Conservation (phyloP, 2,797 vertebrate species). For the Danio jaintianensis region DNA sequence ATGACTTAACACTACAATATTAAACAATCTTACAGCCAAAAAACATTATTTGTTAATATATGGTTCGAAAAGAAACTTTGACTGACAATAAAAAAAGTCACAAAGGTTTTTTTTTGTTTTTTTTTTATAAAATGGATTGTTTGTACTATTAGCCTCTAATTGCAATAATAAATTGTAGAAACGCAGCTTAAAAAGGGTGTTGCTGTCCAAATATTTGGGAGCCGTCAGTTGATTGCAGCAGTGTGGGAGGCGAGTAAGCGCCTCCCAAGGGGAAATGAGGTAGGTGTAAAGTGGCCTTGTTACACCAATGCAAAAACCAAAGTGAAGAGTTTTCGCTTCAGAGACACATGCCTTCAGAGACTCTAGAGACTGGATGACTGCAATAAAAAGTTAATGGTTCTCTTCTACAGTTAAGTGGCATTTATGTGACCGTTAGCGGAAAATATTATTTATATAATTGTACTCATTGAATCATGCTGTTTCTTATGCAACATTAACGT, state of each 20-base stretch:
- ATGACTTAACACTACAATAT: background rate
- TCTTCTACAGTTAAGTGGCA: slow-evolving; percentile 34
- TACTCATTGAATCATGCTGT: slow-evolving; percentile 21
- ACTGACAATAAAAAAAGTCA: background rate
- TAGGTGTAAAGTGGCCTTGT: slow-evolving; percentile 24
- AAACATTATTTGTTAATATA: no score
- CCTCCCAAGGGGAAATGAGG: slow-evolving; percentile 21
- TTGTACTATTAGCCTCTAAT: slow-evolving; percentile 13
- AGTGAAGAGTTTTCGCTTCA: slow-evolving; percentile 6
- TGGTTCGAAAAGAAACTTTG: background rate
- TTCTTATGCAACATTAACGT: slow-evolving; percentile 36
- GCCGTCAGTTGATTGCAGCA: slow-evolving; percentile 8
- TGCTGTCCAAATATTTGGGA: slow-evolving; percentile 32
- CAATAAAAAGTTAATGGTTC: slow-evolving; percentile 17
- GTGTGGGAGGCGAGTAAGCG: slow-evolving; percentile 23
- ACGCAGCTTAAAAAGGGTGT: slow-evolving; percentile 5
- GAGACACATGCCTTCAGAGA: slow-evolving; percentile 23
- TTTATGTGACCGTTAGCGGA: slow-evolving; percentile 31
- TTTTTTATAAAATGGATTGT: background rate
- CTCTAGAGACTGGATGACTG: slow-evolving; percentile 38
- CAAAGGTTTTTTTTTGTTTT: no score
- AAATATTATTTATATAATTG: slow-evolving; percentile 28
- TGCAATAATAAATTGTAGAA: slow-evolving; percentile 30
- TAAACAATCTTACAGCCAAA: no score
- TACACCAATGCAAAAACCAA: slow-evolving; percentile 27